Conservation (phyloP, 2,888 invertebrate genomes). For the Hedya salicella region DNA sequence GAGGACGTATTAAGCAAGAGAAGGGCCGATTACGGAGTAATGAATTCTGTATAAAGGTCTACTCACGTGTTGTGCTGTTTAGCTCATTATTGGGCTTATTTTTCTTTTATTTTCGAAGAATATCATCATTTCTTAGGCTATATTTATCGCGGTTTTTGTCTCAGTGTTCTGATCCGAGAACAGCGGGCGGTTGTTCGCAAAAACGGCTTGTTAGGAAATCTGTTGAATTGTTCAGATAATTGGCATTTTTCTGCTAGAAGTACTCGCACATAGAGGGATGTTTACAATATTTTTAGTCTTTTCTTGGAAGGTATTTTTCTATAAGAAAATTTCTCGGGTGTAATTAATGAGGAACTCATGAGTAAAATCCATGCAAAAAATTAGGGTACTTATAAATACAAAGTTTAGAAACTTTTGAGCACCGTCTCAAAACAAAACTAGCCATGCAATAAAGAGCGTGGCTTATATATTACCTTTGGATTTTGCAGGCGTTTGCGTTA, state of each 20-base stretch:
- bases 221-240: constrained; percentile 1
- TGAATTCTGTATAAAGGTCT: constrained; percentile 51
- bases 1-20: constrained; percentile 44
- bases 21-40: constrained; percentile 50
- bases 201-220: constrained; percentile 23
- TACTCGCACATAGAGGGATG: neutral
- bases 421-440: no score
- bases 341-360: no score
- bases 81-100: constrained; percentile 48
- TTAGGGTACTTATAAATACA: no score
- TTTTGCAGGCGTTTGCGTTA: no score
- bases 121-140: constrained; percentile 31
- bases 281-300: neutral
- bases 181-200: neutral
- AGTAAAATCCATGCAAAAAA: no score
- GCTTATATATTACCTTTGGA: no score
- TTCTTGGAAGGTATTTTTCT: no score
- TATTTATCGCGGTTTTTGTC: constrained; percentile 18
- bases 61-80: constrained; percentile 38
- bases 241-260: neutral
- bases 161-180: neutral
- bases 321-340: no score
- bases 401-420: no score
- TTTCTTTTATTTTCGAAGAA: constrained; percentile 39
- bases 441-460: no score